These are phyloP conservation scores for Chelonus insularis DNA, from an alignment of 1,140 invertebrate species.

Conservation along the genomic window DNA sequence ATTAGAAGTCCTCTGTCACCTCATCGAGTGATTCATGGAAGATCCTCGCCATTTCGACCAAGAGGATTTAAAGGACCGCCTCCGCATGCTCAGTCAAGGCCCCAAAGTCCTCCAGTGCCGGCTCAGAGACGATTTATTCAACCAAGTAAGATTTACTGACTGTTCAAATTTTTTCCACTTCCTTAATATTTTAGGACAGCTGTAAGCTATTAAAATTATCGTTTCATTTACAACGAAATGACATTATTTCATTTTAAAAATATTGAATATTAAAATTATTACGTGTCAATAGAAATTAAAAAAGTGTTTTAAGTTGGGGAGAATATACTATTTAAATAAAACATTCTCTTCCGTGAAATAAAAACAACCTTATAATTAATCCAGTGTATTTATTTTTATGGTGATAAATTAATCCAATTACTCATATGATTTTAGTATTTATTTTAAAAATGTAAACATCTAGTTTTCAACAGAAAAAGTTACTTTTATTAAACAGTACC, in stretches of 20 bases:
- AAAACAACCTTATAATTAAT: too few species aligned
- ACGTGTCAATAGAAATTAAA: background rate
- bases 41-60: conserved; percentile 63
- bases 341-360: too few species aligned
- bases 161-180: background rate
- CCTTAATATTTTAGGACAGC: too few species aligned
- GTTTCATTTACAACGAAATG: background rate
- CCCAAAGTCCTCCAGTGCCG: conserved; percentile 38
- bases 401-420: too few species aligned
- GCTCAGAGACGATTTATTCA: conserved; percentile 18
- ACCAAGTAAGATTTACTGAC: conserved; percentile 14
- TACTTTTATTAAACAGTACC: too few species aligned
- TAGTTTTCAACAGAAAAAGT: too few species aligned
- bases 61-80: conserved; percentile 63
- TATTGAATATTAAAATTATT: background rate
- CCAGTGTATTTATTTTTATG: too few species aligned
- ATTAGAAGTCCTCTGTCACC: conserved; percentile 50
- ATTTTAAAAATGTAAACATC: background rate
- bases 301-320: too few species aligned
- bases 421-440: too few species aligned
- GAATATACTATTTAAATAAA: too few species aligned
- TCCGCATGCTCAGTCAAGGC: conserved; percentile 48
- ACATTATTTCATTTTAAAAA: background rate
- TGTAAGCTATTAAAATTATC: too few species aligned
- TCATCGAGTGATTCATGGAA: conserved; percentile 45